Evolutionary conservation across 2,888 invertebrate genomes (phyloP).

Genomic region (Limnephilus lunatus): DNA sequence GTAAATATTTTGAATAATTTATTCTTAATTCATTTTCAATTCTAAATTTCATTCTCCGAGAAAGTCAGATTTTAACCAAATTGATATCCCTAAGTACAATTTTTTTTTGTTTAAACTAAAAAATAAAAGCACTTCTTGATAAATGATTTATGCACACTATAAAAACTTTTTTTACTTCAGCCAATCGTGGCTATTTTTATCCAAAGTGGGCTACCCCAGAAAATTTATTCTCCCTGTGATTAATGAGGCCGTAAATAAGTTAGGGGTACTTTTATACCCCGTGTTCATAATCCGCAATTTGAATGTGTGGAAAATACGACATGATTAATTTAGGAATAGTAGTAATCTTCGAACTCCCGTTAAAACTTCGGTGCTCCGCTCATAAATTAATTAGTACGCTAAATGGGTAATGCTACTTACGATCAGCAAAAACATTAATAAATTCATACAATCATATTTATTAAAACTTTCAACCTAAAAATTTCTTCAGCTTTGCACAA

Average conservation of each 20-base stretch:
- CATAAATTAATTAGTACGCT: background rate
- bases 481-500: no score
- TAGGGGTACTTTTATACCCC: conserved; percentile 58
- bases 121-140: background rate
- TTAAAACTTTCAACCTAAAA: no score
- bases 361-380: background rate
- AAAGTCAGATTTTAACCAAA: no score
- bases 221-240: conserved; percentile 20
- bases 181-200: background rate
- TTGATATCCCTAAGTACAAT: no score
- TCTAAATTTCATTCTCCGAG: no score
- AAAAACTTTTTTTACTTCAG: background rate
- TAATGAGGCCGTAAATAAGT: conserved; percentile 59
- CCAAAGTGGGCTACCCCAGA: background rate
- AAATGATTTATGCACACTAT: background rate
- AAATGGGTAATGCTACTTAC: background rate
- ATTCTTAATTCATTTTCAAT: no score
- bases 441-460: no score
- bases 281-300: conserved; percentile 38
- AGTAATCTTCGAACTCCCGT: background rate
- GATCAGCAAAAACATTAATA: no score
- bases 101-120: background rate
- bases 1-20: no score
- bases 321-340: background rate
- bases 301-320: conserved; percentile 26